Conservation (phyloP, 2,888 invertebrate species). For the Tetragnatha montana region DNA sequence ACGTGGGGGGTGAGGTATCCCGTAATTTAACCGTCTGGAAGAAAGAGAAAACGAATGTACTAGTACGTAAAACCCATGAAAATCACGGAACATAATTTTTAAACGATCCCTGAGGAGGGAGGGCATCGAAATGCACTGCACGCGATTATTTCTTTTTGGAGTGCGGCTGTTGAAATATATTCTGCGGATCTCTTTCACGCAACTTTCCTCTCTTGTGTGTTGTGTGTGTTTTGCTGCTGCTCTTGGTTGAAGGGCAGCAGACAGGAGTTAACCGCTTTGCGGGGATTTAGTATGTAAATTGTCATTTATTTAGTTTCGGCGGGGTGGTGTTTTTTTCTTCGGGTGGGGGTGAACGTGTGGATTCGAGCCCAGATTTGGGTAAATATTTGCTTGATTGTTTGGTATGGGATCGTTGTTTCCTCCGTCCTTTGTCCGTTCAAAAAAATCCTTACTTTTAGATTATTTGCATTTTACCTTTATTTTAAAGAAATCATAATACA, state of each 20-base stretch:
- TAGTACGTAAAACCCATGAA: no score
- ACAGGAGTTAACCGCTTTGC: constrained; percentile 23
- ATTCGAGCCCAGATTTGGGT: no score
- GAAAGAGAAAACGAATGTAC: no score
- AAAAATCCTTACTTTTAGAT: no score
- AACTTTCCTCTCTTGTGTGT: constrained; percentile 19
- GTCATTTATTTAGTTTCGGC: neutral
- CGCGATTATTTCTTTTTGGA: constrained; percentile 10
- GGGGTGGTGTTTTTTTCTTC: neutral
- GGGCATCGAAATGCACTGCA: neutral
- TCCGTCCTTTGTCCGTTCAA: no score
- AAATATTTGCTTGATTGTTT: no score
- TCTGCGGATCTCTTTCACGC: constrained; percentile 18
- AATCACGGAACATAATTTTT: neutral
- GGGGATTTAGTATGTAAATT: constrained; percentile 38
- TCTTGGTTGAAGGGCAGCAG: neutral
- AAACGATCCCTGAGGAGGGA: neutral
- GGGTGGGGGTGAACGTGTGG: no score
- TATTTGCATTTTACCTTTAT: no score
- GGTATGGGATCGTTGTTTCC: no score
- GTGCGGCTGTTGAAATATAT: constrained; percentile 20
- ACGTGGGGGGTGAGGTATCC: no score
- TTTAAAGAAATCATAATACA: no score
- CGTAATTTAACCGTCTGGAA: no score
- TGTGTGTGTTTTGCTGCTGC: neutral